Conservation (phyloP, 2,797 vertebrate genomes). For the Poeciliopsis gracilis region DNA sequence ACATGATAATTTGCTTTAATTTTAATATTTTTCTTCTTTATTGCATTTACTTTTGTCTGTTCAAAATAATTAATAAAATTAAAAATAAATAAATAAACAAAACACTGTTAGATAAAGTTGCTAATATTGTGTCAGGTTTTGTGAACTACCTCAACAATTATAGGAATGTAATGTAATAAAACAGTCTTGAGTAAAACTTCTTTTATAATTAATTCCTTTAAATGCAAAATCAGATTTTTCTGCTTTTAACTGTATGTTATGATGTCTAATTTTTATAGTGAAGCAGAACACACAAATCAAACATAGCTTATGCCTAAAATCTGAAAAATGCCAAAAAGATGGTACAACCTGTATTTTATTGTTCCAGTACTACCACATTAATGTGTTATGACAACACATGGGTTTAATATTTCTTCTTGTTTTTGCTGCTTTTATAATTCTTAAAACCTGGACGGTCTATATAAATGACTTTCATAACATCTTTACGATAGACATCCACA, state of each 20-base stretch:
- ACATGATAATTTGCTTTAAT: too few species aligned
- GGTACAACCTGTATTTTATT: background rate
- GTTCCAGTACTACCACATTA: conserved; percentile 44
- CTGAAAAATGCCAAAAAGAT: background rate
- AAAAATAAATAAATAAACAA: background rate
- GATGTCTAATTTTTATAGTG: conserved; percentile 32
- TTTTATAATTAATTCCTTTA: conserved; percentile 13
- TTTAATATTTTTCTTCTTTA: too few species aligned
- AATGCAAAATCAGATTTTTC: conserved; percentile 21
- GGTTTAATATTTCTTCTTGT: conserved; percentile 76
- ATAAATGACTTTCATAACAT: background rate
- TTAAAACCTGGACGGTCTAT: background rate
- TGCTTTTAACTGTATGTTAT: conserved; percentile 27
- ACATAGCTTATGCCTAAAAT: conserved; percentile 15
- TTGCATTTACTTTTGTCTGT: too few species aligned
- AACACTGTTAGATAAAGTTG: conserved; percentile 25
- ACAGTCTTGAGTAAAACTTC: conserved; percentile 19
- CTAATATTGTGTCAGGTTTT: conserved; percentile 35
- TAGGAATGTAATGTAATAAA: conserved; percentile 26
- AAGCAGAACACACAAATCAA: conserved; percentile 19
- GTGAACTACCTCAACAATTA: conserved; percentile 41
- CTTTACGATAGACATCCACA: background rate
- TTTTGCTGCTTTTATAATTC: conserved; percentile 82
- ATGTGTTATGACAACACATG: conserved; percentile 85
- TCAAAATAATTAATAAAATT: too few species aligned